Conservation (phyloP, 2,113 vertebrate genomes). For the Trichechus manatus region DNA sequence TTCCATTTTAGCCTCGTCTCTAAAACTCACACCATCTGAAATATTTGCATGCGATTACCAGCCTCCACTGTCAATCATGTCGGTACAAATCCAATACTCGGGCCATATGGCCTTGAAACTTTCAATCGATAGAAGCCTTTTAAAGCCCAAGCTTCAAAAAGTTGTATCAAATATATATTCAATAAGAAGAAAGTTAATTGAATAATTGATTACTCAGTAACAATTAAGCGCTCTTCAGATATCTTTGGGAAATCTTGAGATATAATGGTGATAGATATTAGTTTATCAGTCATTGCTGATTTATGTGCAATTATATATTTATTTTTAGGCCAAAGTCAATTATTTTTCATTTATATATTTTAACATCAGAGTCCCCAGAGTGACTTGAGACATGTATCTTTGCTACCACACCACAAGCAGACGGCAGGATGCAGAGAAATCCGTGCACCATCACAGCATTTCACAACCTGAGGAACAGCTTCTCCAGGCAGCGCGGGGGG, state of each 20-base stretch:
- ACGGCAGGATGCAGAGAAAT: conserved; percentile 31
- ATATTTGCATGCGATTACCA: conserved; percentile 85
- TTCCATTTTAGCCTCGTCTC: background rate
- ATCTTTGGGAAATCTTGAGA: conserved; percentile 85
- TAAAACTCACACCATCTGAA: conserved; percentile 81
- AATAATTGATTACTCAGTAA: conserved; percentile 89
- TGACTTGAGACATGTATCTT: conserved; percentile 71
- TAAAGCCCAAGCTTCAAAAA: conserved; percentile 87
- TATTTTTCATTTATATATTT: conserved; percentile 83
- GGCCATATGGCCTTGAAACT: conserved; percentile 87
- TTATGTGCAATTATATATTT: conserved; percentile 82
- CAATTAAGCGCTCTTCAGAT: conserved; percentile 88
- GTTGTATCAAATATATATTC: conserved; percentile 89
- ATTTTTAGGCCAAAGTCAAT: conserved; percentile 81
- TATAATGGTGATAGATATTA: conserved; percentile 86
- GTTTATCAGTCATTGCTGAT: conserved; percentile 83
- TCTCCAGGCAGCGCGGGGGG: background rate
- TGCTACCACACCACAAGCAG: conserved; percentile 44
- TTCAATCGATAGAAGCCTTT: conserved; percentile 89
- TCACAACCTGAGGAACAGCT: conserved; percentile 64
- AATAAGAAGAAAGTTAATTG: conserved; percentile 90
- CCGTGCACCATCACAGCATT: conserved; percentile 45
- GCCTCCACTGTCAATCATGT: conserved; percentile 83
- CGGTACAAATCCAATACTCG: conserved; percentile 85
- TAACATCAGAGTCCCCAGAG: conserved; percentile 49